A percentile compares a stretch with the other conserved stretches of the same genome.
Evolutionary conservation across 2,797 vertebrate species (phyloP).

Genomic region (Trachurus trachurus): DNA sequence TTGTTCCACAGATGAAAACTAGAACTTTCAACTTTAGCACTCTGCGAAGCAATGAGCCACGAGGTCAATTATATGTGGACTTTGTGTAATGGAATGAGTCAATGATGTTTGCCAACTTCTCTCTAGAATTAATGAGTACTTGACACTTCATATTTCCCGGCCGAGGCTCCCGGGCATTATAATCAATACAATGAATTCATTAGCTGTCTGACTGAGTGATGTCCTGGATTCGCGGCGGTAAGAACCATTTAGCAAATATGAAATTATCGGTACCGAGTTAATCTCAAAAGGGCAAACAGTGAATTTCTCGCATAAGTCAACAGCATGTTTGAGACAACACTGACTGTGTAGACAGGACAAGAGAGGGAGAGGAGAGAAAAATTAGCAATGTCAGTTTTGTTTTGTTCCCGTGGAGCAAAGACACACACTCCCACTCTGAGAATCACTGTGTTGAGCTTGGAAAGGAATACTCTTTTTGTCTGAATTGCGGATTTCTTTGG

Average conservation of each 20-base stretch:
- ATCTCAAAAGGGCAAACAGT: constrained; percentile 72
- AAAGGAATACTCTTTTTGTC: constrained; percentile 23
- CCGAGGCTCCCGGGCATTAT: constrained; percentile 60
- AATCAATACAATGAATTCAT: constrained; percentile 83
- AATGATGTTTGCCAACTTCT: constrained; percentile 77
- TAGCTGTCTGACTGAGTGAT: constrained; percentile 78
- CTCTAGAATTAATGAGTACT: constrained; percentile 78
- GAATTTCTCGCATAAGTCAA: constrained; percentile 52
- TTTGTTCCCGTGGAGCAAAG: constrained; percentile 37
- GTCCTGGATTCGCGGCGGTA: constrained; percentile 57
- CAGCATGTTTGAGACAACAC: constrained; percentile 27
- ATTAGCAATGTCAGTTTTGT: constrained; percentile 43
- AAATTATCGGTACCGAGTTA: constrained; percentile 71
- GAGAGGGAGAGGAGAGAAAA: constrained; percentile 25
- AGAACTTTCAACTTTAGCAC: constrained; percentile 58
- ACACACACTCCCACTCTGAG: constrained; percentile 30
- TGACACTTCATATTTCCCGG: constrained; percentile 82
- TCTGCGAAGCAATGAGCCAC: constrained; percentile 63
- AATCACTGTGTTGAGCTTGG: constrained; percentile 30
- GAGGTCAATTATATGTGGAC: constrained; percentile 80
- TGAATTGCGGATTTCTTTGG: constrained; percentile 60
- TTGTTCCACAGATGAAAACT: constrained; percentile 31
- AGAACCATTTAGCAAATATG: constrained; percentile 78
- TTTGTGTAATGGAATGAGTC: constrained; percentile 79
- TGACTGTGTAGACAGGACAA: constrained; percentile 2